Evolutionary conservation across 2,888 invertebrate species (phyloP), one percentile per base, ranked within the genome.

Genomic region (Dusona sp.): DNA sequence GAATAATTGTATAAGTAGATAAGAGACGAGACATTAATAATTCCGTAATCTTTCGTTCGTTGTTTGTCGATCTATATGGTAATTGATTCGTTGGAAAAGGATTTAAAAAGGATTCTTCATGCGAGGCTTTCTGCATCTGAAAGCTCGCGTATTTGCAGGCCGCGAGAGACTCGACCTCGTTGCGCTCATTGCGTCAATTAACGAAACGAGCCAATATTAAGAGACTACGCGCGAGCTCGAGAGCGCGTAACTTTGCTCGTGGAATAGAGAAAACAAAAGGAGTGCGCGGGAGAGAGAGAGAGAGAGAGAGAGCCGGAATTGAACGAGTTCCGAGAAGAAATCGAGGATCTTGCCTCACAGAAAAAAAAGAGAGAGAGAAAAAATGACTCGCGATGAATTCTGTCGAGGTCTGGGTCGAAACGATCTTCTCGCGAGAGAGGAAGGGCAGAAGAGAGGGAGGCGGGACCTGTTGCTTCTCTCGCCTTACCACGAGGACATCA

Each of bases 141-240:
- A 45, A 22, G 73, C 38, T 65, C 48, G 42, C 42, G 25, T 65
- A 70, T 84, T 29, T 75, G 84, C 70, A 68, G 61, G n/a, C 70
- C 22, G 89, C 90, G 83, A 85, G 65, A 72, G 78, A 82, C 90
- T 92, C 91, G 91, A 89, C 91, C 91, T 92, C 91, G 91, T 92
- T 92, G 91, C 89, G 92, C 91, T 92, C 91, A 88, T 93, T 92
- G 90, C 87, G 91, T 90, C 92, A 93, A 93, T 93, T 92, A 92
- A 88, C 85, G 88, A 88, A 84, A 80, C 75, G 84, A 83, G 72
- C 83, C 81, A 74, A 65, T 74, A 74, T 33, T 61, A 61, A 61
- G 61, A 61, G 29, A 74, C 65, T 67, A 67, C 42, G 22, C 51
- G 72, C n/a, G 61, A 38, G 75, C 73, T 29, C 33, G 29, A 9